Percentiles rank a stretch among this genome's conserved stretches.
Conservation (phyloP, 2,113 vertebrate genomes). For the Hemiscyllium ocellatum region DNA sequence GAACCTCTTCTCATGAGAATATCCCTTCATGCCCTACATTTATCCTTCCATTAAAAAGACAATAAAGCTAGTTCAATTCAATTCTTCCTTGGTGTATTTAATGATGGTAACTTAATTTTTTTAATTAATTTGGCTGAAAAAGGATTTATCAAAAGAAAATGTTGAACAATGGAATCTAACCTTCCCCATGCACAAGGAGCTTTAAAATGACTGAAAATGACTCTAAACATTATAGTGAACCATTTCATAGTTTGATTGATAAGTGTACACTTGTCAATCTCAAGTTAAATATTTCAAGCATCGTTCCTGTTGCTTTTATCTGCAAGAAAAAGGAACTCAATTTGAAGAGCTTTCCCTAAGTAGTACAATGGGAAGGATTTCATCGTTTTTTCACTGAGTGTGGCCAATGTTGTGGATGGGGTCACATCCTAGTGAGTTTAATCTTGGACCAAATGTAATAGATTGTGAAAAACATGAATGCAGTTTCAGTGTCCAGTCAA, state of each 20-base stretch:
- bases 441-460: neutral
- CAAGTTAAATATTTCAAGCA: neutral
- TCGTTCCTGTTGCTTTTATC: neutral
- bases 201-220: neutral
- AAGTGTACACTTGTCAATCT: neutral
- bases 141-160: neutral
- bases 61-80: no score
- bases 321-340: neutral
- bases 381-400: neutral
- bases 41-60: neutral
- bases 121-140: neutral
- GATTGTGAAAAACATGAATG: neutral
- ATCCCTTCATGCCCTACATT: neutral
- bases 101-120: neutral
- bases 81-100: neutral
- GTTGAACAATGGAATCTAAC: neutral
- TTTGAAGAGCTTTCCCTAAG: neutral
- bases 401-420: neutral
- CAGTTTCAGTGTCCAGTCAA: neutral
- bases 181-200: neutral
- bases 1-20: no score
- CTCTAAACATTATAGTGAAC: neutral
- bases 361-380: neutral
- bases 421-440: neutral
- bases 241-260: neutral